Conservation (phyloP, 1,140 invertebrate genomes). For the Ceratina calcarata region DNA sequence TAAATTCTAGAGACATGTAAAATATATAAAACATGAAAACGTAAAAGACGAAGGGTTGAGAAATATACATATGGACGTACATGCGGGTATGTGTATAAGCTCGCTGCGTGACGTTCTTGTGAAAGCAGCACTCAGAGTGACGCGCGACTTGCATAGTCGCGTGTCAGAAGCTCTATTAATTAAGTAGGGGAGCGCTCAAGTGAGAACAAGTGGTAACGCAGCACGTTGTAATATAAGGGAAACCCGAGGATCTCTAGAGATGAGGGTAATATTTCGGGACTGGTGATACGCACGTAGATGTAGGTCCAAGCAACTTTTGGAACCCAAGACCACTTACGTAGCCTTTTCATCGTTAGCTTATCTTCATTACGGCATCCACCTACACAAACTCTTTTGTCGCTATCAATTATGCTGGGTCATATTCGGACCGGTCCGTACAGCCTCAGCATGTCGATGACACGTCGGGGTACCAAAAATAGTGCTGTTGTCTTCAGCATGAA, state of each 20-base stretch:
- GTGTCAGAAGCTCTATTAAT: constrained; percentile 73
- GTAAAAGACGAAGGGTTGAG: too few relatives aligned
- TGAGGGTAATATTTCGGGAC: constrained; percentile 26
- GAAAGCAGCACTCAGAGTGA: constrained; percentile 56
- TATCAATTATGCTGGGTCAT: constrained; percentile 16
- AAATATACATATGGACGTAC: too few relatives aligned
- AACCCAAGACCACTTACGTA: constrained; percentile 20
- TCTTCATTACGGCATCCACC: constrained; percentile 16
- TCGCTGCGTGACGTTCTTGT: constrained; percentile 51
- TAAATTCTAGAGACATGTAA: too few relatives aligned
- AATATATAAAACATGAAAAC: too few relatives aligned
- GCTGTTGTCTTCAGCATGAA: too few relatives aligned
- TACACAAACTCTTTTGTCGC: neutral
- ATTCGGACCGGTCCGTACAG: too few relatives aligned
- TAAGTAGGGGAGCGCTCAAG: constrained; percentile 56
- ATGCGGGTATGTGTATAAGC: neutral
- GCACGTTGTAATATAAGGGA: constrained; percentile 2
- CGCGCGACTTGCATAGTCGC: constrained; percentile 48
- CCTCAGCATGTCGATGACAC: too few relatives aligned
- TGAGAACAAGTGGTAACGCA: constrained; percentile 23
- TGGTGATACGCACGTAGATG: neutral
- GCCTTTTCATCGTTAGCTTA: constrained; percentile 16
- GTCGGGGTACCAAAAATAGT: too few relatives aligned
- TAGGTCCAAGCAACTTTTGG: constrained; percentile 7
- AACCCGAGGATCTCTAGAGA: constrained; percentile 7